Percentiles rank a stretch among this genome's conserved stretches.
Evolutionary conservation across 2,888 invertebrate genomes (phyloP).

Genomic region (Cryptus viduatorius): DNA sequence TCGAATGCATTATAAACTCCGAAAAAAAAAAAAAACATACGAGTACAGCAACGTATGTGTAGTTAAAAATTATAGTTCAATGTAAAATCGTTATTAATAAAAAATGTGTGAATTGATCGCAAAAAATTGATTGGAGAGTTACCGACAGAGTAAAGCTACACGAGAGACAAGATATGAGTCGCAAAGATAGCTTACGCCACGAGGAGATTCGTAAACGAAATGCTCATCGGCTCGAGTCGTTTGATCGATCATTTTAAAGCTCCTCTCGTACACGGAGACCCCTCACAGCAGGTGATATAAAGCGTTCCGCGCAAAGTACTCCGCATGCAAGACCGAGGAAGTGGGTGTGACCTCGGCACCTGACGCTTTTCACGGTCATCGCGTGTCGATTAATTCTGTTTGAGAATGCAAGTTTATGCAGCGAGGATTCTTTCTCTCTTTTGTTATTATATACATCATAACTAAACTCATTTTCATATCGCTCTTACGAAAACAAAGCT

Average conservation of each 20-base stretch:
- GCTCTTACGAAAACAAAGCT: slow-evolving; percentile 40
- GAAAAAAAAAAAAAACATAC: too few relatives aligned
- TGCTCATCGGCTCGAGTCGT: slow-evolving; percentile 5
- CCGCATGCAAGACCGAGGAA: slow-evolving; percentile 29
- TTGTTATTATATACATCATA: neutral
- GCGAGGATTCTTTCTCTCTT: slow-evolving; percentile 1
- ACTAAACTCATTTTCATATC: slow-evolving; percentile 1
- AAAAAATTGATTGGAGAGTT: neutral
- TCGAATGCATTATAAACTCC: neutral
- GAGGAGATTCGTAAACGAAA: slow-evolving; percentile 2
- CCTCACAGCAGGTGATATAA: slow-evolving; percentile 32
- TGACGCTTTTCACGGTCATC: slow-evolving; percentile 66
- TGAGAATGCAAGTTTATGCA: slow-evolving; percentile 29
- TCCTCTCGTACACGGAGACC: slow-evolving; percentile 33
- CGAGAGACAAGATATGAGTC: neutral
- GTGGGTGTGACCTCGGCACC: slow-evolving; percentile 57
- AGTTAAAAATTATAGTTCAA: too few relatives aligned
- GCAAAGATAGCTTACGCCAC: neutral
- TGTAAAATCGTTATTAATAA: neutral
- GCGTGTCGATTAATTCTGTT: slow-evolving; percentile 65
- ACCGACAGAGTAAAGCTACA: neutral
- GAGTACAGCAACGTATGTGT: too few relatives aligned
- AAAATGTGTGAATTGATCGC: neutral
- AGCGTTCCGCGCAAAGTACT: slow-evolving; percentile 41
- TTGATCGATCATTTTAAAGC: slow-evolving; percentile 47